A percentile compares a stretch with the other conserved stretches of the same genome.
Conservation (phyloP, 2,113 vertebrate species). For the Sceloporus tristichus region DNA sequence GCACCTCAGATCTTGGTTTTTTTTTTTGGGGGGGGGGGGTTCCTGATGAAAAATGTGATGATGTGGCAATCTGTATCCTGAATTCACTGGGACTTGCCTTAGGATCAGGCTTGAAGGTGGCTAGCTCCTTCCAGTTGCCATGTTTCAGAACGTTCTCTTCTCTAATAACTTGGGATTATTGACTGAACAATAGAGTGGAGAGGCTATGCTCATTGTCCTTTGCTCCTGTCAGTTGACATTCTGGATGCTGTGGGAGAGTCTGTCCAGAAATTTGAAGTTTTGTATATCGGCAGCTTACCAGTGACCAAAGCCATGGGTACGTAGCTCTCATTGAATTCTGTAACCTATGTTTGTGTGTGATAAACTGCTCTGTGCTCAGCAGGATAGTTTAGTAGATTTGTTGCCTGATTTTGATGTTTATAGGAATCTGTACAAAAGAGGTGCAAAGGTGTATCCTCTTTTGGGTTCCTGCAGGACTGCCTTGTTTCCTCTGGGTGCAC, state of each 20-base stretch:
- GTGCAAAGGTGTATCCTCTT: neutral
- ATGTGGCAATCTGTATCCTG: neutral
- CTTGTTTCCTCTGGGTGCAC: neutral
- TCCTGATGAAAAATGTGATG: neutral
- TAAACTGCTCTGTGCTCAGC: neutral
- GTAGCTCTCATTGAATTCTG: slow-evolving; percentile 44
- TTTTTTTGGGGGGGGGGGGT: no score
- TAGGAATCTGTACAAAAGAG: neutral
- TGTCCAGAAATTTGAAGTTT: slow-evolving; percentile 90
- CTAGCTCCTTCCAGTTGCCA: neutral
- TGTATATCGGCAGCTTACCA: slow-evolving; percentile 90
- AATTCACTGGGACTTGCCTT: neutral
- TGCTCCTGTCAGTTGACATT: slow-evolving; percentile 83
- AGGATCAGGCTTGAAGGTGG: neutral
- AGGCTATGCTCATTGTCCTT: neutral
- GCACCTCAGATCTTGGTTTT: neutral
- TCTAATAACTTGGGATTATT: slow-evolving; percentile 7
- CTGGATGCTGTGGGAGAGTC: slow-evolving; percentile 86
- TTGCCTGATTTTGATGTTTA: neutral
- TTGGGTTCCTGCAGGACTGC: neutral
- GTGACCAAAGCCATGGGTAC: slow-evolving; percentile 94
- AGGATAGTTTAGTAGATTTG: neutral
- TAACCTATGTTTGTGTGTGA: neutral
- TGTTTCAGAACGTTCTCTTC: slow-evolving; percentile 19
- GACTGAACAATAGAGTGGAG: neutral